phyloP scores from a whole-genome alignment of 1,140 invertebrate genomes.

The Hyles euphorbiae region DNA sequence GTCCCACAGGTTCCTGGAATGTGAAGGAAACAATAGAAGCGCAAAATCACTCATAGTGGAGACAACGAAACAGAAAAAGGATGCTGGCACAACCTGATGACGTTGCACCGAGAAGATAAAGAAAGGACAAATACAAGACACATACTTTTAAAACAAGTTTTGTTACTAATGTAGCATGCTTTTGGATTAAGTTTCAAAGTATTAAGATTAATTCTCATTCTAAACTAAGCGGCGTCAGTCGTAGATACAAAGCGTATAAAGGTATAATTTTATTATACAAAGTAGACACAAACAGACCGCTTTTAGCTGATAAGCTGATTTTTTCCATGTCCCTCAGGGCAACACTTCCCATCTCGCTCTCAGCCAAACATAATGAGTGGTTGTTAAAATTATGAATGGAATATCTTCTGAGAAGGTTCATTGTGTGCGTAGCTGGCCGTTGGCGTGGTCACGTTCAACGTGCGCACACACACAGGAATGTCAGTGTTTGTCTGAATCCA shows the following conservation, averaged over 20 bases:
- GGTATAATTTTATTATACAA: slow-evolving; percentile 7
- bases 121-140: slow-evolving; percentile 1
- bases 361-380: slow-evolving; percentile 50
- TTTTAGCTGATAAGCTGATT: slow-evolving; percentile 18
- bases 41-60: no score
- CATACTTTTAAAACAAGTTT: not conserved
- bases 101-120: no score
- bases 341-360: slow-evolving; percentile 31
- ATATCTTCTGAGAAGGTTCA: slow-evolving; percentile 38
- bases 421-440: slow-evolving; percentile 29
- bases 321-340: slow-evolving; percentile 34
- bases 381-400: slow-evolving; percentile 67
- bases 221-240: not conserved
- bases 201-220: no score
- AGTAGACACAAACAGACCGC: slow-evolving; percentile 10
- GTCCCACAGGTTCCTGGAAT: no score
- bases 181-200: no score
- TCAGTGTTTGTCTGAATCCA: no score
- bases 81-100: no score
- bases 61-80: no score
- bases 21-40: no score
- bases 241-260: slow-evolving; percentile 3
- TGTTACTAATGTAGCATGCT: no score
- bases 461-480: slow-evolving; percentile 14
- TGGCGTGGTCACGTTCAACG: slow-evolving; percentile 16